Evolutionary conservation across 2,888 invertebrate species (phyloP).

Genomic region (Heteromurus nitidus): DNA sequence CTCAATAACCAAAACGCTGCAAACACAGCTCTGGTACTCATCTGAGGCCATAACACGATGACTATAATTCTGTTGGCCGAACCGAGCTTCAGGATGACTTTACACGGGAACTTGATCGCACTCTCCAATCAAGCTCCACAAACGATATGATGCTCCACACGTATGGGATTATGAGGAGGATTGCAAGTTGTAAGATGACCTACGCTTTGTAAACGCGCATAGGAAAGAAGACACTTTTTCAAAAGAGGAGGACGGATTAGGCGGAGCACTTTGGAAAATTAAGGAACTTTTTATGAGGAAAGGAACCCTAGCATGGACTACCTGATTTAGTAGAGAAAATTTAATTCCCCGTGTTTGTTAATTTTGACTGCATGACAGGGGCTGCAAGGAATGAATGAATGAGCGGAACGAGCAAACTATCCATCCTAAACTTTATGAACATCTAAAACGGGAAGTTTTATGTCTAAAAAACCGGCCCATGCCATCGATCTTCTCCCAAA

Average conservation of each 20-base stretch:
- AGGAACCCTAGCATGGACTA: too few relatives aligned
- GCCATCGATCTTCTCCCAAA: not conserved
- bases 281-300: too few relatives aligned
- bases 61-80: constrained; percentile 59
- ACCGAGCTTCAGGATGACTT: constrained; percentile 34
- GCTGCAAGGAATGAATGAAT: constrained; percentile 27
- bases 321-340: too few relatives aligned
- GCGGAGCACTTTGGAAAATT: too few relatives aligned
- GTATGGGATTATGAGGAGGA: constrained; percentile 18
- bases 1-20: constrained; percentile 80
- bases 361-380: not conserved
- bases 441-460: not conserved
- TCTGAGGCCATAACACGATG: constrained; percentile 77
- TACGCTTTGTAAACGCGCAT: too few relatives aligned
- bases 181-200: too few relatives aligned
- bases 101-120: constrained; percentile 13
- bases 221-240: too few relatives aligned
- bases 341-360: too few relatives aligned
- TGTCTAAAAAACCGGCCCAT: not conserved
- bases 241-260: too few relatives aligned
- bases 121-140: not conserved
- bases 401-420: not conserved
- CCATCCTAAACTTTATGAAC: not conserved
- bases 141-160: constrained; percentile 23
- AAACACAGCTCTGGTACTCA: constrained; percentile 99